Base-by-base conservation (phyloP, 2,888 invertebrate genomes). In the Shargacucullia verbasci region DNA sequence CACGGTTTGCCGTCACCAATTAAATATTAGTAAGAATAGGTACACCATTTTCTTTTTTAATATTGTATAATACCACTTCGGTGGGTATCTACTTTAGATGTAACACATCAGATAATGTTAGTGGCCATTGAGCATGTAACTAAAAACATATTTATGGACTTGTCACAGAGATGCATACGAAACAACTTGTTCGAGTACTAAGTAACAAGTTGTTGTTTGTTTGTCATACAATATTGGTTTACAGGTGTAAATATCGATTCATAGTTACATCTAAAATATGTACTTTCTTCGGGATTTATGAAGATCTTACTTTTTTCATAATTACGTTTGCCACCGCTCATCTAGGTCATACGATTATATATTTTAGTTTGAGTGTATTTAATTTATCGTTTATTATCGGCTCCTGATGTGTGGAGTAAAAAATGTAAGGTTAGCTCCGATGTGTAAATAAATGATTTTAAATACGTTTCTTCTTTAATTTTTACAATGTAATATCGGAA, bases 401-500 rank as follows among this genome's bases (percentile, higher is more conserved):
- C 70, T 73, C 66, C 59, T 59, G 48, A 66, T 70, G 52, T 66
- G 59, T 73, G 75, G 66, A 76, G 74, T 60, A 74, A 78, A 76
- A 74, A 59, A 71, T 85, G 80, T 85, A 80, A 78, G 73, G 66
- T 81, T 85, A 83, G 79, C 79, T 61, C 64, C 76, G 82, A 80
- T 80, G 68, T 87, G 87, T 87, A 87, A 87, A 87, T 87, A 87
- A 87, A 87, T 69, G 75, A 81, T 82, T 84, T 80, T 67, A 76
- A 79, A 78, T 75, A 62, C 34, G 39, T 41, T 62, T 72, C 67
- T 61, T 68, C 43, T 75, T 80, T 78, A 70, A 72, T 76, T 73
- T 76, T 67, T 66, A 44, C 31, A 6, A 39, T 20, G 47, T 44
- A 11, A n/a, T 25, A 60, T 53, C 41, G n/a, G 14, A 31, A 11